Base-by-base conservation (phyloP, 2,113 vertebrate species). In the Myrmecobius fasciatus region DNA sequence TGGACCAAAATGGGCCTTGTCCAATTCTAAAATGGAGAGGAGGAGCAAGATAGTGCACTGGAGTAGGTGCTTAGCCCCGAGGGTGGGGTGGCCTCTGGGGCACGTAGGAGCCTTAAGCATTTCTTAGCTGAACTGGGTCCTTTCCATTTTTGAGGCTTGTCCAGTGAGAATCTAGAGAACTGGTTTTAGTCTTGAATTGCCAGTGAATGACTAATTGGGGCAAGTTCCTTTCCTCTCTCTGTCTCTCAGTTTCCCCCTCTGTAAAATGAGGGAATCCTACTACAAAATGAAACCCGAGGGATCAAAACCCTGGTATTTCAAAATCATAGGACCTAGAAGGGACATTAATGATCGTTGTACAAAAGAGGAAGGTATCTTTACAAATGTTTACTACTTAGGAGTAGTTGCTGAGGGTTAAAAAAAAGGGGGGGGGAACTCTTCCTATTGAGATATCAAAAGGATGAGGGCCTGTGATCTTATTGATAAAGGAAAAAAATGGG, bases 41-140 rank as follows among this genome's bases (percentile, higher is more conserved):
- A 8, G 67, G 67, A 24, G 60, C 31, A 36, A 67, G 4, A 11
- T 60, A 67, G 31, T 67, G 5, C 31, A 22, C 36, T 8, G 1
- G 5, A 43, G 17, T 43, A 22, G 60, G 36, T 43, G 2, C 17
- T 1, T 36, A 3, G 24, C 24, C 0, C 12, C 49, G 2, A 8
- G 22, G 25, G 54, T 43, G 52, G 67, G 97, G 97, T 26, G 92
- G 91, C 12, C 93, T 46, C 94, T 43, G 5, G 48, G 11, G 8
- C 4, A 25, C 1, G 0, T 36, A 7, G 28, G 10, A 8, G 14
- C 53, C n/a, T 52, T 53, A 36, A 95, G 60, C 56, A 2, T 31
- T 11, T 28, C 54, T 60, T 28, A 31, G 54, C 26, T 12, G 2
- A 31, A 31, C 56, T 60, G 26, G 25, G 8, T 0, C 60, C 14